Evolutionary conservation across 1,140 invertebrate species (phyloP).

Genomic region (Halesus radiatus): DNA sequence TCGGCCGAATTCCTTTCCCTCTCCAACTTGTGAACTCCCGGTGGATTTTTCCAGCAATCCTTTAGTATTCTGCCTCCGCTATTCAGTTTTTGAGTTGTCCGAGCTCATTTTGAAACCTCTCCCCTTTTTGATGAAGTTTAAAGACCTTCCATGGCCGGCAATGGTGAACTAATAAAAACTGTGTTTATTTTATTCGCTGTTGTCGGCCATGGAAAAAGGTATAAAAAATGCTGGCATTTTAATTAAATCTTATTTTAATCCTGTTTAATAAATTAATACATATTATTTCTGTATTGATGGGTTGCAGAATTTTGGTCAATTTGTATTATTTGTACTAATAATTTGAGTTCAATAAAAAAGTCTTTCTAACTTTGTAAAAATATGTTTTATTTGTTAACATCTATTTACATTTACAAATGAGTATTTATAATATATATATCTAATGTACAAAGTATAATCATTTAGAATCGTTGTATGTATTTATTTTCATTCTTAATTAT

Average conservation of each 20-base stretch:
- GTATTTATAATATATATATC: neutral
- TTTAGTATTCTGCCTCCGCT: neutral
- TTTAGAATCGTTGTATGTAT: constrained; percentile 29
- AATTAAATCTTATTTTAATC: no score
- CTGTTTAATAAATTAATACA: no score
- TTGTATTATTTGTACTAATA: neutral
- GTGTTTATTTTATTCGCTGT: constrained; percentile 5
- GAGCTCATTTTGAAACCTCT: constrained; percentile 5
- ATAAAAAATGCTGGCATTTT: no score
- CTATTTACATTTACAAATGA: constrained; percentile 41
- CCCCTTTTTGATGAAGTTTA: constrained; percentile 49
- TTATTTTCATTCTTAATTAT: no score
- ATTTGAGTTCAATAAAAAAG: constrained; percentile 40
- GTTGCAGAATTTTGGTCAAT: neutral
- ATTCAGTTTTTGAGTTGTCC: neutral
- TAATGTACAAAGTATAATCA: constrained; percentile 27
- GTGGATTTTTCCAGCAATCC: neutral
- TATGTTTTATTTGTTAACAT: constrained; percentile 55
- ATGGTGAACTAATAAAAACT: constrained; percentile 11
- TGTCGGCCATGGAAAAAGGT: constrained; percentile 40
- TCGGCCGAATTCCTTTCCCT: neutral
- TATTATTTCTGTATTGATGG: neutral
- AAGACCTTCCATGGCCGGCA: constrained; percentile 67
- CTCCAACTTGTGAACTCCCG: neutral
- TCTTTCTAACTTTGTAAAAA: constrained; percentile 54